Evolutionary conservation across 1,140 invertebrate species (phyloP), one percentile per base, ranked within the genome.

Genomic region (Ylistrum balloti): DNA sequence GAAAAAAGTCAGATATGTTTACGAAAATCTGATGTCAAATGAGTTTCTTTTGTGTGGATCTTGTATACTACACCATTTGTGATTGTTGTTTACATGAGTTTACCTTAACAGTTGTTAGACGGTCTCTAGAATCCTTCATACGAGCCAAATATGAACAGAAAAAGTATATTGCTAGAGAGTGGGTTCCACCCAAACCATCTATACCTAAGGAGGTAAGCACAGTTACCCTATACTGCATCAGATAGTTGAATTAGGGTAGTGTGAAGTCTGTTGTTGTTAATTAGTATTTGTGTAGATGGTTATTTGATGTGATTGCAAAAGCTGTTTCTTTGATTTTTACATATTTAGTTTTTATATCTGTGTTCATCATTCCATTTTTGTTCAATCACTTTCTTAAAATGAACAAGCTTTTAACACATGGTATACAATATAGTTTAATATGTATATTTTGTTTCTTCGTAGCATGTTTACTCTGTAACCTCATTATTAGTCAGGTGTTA

Each of bases 131-230:
- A 96, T 97, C 97, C 86, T 99, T 99, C 96, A 99, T 99, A 92
- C 97, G 99, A 88, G 98, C 98, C 74, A 99, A 99, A 97, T 99
- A 99, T 96, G 99, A 99, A 96, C 98, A 99, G 94, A 99, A 99
- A 96, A 99, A 99, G 95, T 99, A 99, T 96, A 98, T 99, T 94
- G 99, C 99, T 33, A 97, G 98, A 93, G 99, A 99, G 97, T 99
- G 98, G 98, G 98, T 99, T 48, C 98, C 98, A 88, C 98, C 98
- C 33, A 97, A 98, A 85, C 97, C 98, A 89, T 98, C 98, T 28
- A 98, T 98, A 97, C 94, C 95, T 56, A 95, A 93, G 91, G 93
- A 95, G 93, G 95, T 95, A 94, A 93, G 90, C 48, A 38, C 11
- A 22, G 48, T 1, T 45, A 45, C 17, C 17, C 7, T 38, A 13